Conservation (phyloP, 2,113 vertebrate genomes). For the Isichthys henryi region DNA sequence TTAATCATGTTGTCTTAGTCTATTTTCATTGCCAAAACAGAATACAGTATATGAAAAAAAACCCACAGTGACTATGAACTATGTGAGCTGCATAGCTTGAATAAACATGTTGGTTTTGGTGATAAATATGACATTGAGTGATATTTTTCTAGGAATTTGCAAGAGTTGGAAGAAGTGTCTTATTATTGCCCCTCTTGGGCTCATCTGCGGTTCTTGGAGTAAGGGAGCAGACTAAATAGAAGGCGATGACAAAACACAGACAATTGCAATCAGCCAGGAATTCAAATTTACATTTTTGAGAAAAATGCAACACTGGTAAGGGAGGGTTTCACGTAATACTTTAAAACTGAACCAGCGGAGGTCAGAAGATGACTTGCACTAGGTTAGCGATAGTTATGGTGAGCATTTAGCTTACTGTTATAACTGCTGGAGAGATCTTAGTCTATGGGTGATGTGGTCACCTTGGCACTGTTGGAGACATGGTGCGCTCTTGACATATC, state of each 20-base stretch:
- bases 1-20: background rate
- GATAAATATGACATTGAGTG: background rate
- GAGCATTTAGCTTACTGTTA: background rate
- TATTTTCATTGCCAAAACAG: background rate
- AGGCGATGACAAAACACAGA: background rate
- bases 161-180: background rate
- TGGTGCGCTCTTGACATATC: background rate
- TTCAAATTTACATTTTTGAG: background rate
- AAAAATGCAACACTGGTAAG: background rate
- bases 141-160: background rate
- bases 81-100: background rate
- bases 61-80: background rate
- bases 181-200: background rate
- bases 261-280: background rate
- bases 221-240: background rate
- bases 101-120: slow-evolving; percentile 5
- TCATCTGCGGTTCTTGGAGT: background rate
- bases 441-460: background rate
- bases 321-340: background rate
- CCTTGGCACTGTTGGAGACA: background rate
- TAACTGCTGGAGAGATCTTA: background rate
- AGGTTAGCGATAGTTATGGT: background rate
- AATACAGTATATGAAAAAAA: background rate
- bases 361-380: background rate
- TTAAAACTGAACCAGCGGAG: background rate